Base-by-base conservation (phyloP, 2,797 vertebrate genomes). In the Heterohyrax brucei region DNA sequence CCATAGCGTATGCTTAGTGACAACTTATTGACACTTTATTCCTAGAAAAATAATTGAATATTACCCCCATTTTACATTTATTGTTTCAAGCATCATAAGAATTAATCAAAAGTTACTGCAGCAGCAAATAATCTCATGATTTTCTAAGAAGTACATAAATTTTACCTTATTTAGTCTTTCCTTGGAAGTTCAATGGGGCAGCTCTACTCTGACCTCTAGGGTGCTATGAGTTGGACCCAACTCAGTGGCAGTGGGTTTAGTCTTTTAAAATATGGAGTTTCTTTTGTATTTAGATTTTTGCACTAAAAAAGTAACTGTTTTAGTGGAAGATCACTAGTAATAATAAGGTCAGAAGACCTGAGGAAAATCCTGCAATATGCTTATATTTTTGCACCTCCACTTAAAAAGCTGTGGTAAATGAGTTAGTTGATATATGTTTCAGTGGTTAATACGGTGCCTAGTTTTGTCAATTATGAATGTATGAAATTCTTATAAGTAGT, bases 21-120 rank as follows among this genome's bases (percentile, higher is more conserved):
- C n/a, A 73, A 78, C 44, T 85, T 85, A 78, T 24, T 94, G 33
- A 53, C 89, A 33, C 77, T 72, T 95, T 89, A 18, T 95, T 89
- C 3, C 9, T 73, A 61, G 4, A 81, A 66, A 89, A 92, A 53
- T 53, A 46, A 3, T 79, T 90, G 14, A 10, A 39, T 39, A 39
- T 39, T 75, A 4, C 7, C n/a, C n/a, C 68, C 39, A n/a, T 75
- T 96, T 89, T 24, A 56, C 1, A 48, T 77, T 77, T 93, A 46
- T 64, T 68, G 1, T 75, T 89, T 86, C 61, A 87, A 61, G 56
- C 46, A 77, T 93, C 62, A 68, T n/a, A 18, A 84, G 93, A 44
- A 39, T 9, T 10, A 53, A 91, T 48, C 44, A 33, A 77, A 96
- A 87, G 6, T 94, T 90, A 84, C 10, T 95, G 7, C 7, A 62